Evolutionary conservation across 2,888 invertebrate genomes (phyloP), one percentile per base, ranked within the genome.

Genomic region (Phlogophora meticulosa): DNA sequence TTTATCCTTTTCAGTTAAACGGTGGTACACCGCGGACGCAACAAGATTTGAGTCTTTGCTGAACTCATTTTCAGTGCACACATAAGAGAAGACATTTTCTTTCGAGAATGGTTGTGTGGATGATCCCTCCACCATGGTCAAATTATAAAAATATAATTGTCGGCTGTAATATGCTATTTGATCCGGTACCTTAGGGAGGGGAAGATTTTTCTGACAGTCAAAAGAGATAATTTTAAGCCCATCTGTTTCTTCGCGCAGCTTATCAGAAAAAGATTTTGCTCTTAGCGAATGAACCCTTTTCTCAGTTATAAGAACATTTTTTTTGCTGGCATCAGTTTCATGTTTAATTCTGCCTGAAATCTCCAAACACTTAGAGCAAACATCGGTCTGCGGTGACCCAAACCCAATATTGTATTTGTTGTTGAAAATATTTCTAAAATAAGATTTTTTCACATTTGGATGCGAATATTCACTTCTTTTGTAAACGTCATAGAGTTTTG

Each of bases 151-250:
- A 52, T 77, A 78, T 61, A 81, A 48, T 55, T 81, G 80, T 34
- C 76, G 63, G 48, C 69, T 73, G 56, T 76, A 65, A 49, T 49
- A 65, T 52, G 43, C 24, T 67, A 68, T 22, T 45, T 85, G 84
- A 24, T 83, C 85, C 38, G 84, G 84, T 17, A 86, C 58, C 53
- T 79, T 82, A 10, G 83, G 85, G 28, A 86, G 55, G 10, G 78
- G 72, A 9, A 81, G 40, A 51, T 89, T 89, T 80, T 89, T 89
- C 67, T 88, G 83, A 43, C 83, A 89, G 60, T 90, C 88, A 78
- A 88, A 86, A 15, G 80, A 83, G 34, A 88, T 62, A 22, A 78
- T 81, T 71, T 66, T 73, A 51, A 78, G 38, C 49, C 72, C 80
- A 42, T 78, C 65, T 51, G 62, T 60, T 40, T 67, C 71, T 59